phyloP scores from a whole-genome alignment of 2,113 vertebrate genomes.

The Phainopepla nitens region DNA sequence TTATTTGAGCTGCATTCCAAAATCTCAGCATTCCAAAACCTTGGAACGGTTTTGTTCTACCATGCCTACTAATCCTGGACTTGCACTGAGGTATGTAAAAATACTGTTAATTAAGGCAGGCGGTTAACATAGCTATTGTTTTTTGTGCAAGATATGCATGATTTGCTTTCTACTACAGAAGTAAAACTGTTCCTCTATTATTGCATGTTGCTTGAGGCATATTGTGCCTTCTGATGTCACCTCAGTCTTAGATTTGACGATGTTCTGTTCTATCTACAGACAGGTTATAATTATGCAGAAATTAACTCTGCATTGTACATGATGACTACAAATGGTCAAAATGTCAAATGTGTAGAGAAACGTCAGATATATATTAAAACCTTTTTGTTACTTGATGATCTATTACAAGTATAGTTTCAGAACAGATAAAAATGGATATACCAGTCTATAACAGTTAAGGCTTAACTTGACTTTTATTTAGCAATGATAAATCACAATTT shows the following conservation, averaged over 20 bases:
- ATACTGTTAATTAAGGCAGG: neutral
- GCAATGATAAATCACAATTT: neutral
- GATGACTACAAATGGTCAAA: neutral
- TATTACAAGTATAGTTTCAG: neutral
- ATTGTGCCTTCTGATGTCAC: neutral
- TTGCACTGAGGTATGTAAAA: slow-evolving; percentile 87
- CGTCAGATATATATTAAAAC: neutral
- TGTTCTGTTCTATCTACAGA: neutral
- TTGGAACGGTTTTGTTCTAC: slow-evolving; percentile 88
- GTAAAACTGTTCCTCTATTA: neutral
- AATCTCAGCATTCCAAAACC: slow-evolving; percentile 84
- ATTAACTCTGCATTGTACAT: neutral
- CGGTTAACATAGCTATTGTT: neutral
- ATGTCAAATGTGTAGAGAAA: neutral
- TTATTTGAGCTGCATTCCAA: slow-evolving; percentile 89
- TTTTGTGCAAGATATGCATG: neutral
- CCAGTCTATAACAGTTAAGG: neutral
- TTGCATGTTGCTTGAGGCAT: neutral
- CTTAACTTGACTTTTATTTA: neutral
- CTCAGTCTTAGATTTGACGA: neutral
- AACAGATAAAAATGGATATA: neutral
- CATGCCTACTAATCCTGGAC: slow-evolving; percentile 90
- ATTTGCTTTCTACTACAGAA: neutral
- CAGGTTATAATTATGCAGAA: neutral
- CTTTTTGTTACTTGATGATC: neutral